Conservation (phyloP, 2,888 invertebrate genomes). For the Horisme vitalbata region DNA sequence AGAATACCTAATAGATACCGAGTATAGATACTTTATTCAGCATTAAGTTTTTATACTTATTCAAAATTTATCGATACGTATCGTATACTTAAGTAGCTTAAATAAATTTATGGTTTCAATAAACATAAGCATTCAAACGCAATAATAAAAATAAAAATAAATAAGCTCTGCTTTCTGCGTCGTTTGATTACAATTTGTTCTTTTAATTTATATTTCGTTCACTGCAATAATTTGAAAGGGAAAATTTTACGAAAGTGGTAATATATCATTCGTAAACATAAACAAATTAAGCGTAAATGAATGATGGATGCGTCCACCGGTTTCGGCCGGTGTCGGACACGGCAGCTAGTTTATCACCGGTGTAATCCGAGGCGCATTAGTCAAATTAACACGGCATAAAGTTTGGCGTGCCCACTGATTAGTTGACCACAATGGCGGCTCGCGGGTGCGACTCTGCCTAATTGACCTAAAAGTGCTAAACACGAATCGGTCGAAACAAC, state of each 20-base stretch:
- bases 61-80: no score
- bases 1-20: no score
- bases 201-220: constrained; percentile 36
- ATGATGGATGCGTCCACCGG: constrained; percentile 52
- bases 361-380: constrained; percentile 75
- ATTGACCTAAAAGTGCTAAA: constrained; percentile 82
- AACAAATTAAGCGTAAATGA: constrained; percentile 56
- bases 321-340: constrained; percentile 50
- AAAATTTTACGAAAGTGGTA: constrained; percentile 34
- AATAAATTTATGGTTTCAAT: no score
- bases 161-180: constrained; percentile 14
- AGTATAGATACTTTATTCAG: no score
- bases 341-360: constrained; percentile 64
- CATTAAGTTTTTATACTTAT: no score
- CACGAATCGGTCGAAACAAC: constrained; percentile 79
- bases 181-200: constrained; percentile 24
- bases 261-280: constrained; percentile 46
- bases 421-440: constrained; percentile 52
- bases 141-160: constrained; percentile 11
- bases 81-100: no score
- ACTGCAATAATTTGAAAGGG: constrained; percentile 31
- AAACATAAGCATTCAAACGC: not conserved
- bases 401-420: constrained; percentile 77
- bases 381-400: constrained; percentile 83
- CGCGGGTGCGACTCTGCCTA: constrained; percentile 78